Evolutionary conservation across 2,113 vertebrate genomes (phyloP), one percentile per base, ranked within the genome.

Genomic region (Mirza zaza): DNA sequence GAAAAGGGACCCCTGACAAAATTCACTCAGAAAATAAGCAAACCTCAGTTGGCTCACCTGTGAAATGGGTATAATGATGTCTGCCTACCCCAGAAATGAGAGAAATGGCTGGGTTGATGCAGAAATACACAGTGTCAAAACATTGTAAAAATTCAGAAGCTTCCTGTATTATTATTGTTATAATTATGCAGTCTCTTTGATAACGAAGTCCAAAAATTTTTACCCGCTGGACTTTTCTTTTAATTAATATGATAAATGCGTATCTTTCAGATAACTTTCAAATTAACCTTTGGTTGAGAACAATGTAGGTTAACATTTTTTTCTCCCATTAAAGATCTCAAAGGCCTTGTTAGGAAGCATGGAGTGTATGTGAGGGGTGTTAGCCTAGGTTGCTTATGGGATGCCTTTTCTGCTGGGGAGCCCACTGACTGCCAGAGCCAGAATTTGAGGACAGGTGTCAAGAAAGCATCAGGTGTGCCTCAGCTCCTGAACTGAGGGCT

Each of bases 201-300:
- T 65, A 61, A 63, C 18, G 27, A 90, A 91, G 34, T 18, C 42
- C n/a, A 81, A 87, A 92, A 25, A 90, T 48, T 87, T 80, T 92
- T 94, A 91, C 77, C 42, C 65, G 55, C 34, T 92, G 61, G 91
- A 87, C 34, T 96, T 92, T 76, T 83, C 84, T 92, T 94, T 96
- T 86, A 95, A 96, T 79, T 80, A 87, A 80, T 45, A 92, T 50
- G 36, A 80, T 36, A 48, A 84, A 90, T 55, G 50, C 59, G 36
- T 83, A 25, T 90, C 81, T 92, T 81, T 95, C 55, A 80, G 73
- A 61, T 87, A 61, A 65, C 45, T 75, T 97, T 90, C 68, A 82
- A 92, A 88, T 84, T 97, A 96, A 94, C 71, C 52, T 95, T 93
- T 88, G 45, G 70, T 92, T 96, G 67, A 85, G 57, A 92, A 92